Evolutionary conservation across 2,888 invertebrate genomes (phyloP).

Genomic region (Cosmia trapezina): DNA sequence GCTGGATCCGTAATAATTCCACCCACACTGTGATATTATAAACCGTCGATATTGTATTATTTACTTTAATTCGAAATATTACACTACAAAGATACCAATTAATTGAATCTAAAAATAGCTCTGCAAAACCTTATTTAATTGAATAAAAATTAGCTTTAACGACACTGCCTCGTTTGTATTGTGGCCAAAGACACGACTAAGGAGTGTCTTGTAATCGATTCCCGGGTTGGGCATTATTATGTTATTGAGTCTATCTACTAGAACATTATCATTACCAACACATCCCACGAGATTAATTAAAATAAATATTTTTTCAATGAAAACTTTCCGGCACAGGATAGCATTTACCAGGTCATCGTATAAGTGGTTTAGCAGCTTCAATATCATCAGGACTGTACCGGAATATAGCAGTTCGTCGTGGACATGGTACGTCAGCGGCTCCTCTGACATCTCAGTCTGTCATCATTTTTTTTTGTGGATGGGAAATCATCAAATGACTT

Average conservation of each 20-base stretch:
- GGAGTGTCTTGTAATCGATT: not conserved
- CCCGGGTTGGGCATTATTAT: not conserved
- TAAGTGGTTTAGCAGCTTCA: no score
- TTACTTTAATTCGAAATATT: constrained; percentile 1
- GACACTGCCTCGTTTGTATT: not conserved
- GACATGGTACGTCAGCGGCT: no score
- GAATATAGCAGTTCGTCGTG: no score
- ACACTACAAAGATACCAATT: not conserved
- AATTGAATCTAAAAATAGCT: not conserved
- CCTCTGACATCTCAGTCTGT: no score
- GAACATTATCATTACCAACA: not conserved
- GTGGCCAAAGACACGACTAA: not conserved
- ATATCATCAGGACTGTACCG: no score
- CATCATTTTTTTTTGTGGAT: no score
- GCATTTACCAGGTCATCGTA: no score
- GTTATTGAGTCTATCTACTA: not conserved
- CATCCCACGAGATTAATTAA: no score
- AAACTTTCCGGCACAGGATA: no score
- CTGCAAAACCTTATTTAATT: not conserved
- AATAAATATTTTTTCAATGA: no score
- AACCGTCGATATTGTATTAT: not conserved
- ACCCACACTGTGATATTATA: not conserved
- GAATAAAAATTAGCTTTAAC: not conserved
- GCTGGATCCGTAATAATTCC: not conserved
- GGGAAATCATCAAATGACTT: no score